These are phyloP conservation scores for Colossoma macropomum DNA, from an alignment of 2,113 vertebrate species.

Conservation along the genomic window DNA sequence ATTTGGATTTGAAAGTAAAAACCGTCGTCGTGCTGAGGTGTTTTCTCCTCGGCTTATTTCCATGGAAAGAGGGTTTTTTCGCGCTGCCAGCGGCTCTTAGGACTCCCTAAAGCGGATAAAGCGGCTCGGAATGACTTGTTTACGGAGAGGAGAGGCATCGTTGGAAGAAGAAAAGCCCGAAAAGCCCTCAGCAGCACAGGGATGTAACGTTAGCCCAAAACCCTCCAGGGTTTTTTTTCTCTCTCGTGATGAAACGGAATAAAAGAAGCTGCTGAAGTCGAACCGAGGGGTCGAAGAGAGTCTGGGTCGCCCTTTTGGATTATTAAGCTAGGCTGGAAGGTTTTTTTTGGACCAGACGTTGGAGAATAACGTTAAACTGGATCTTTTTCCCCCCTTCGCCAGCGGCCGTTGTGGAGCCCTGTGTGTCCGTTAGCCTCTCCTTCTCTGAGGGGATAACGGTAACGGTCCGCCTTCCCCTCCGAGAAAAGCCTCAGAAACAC, in stretches of 20 bases:
- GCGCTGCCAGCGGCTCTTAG: conserved; percentile 23
- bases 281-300: conserved; percentile 25
- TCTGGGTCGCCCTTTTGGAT: conserved; percentile 6
- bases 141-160: conserved; percentile 38
- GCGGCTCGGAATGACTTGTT: conserved; percentile 37
- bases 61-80: conserved; percentile 30
- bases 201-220: conserved; percentile 52
- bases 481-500: conserved; percentile 47
- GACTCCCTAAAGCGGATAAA: conserved; percentile 10
- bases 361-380: conserved; percentile 19
- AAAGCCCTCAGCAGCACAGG: conserved; percentile 37
- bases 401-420: not conserved
- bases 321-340: not conserved
- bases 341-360: conserved; percentile 8
- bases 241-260: conserved; percentile 67
- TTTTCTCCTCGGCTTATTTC: not conserved
- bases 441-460: conserved; percentile 32
- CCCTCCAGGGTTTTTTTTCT: conserved; percentile 41
- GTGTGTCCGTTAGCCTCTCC: not conserved
- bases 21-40: not conserved
- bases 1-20: conserved; percentile 35
- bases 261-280: conserved; percentile 59
- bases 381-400: not conserved
- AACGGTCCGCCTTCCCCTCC: conserved; percentile 43
- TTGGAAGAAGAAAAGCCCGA: too few relatives aligned